A percentile compares a stretch with the other conserved stretches of the same genome.
phyloP scores from a whole-genome alignment of 2,113 vertebrate species.

The Siniperca chuatsi region DNA sequence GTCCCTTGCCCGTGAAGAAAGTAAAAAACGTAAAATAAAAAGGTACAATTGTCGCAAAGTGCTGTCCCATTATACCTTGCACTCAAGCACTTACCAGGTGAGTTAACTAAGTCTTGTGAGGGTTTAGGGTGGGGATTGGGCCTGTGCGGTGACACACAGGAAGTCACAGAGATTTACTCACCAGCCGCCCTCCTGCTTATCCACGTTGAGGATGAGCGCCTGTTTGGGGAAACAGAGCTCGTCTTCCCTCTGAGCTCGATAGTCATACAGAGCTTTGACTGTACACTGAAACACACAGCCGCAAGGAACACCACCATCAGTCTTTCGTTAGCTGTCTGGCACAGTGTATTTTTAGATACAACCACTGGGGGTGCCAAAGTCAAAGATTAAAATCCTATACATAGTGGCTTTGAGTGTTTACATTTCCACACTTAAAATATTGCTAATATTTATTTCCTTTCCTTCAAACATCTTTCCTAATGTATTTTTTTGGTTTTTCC shows the following conservation, averaged over 20 bases:
- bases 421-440: neutral
- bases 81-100: no score
- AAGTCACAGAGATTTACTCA: constrained; percentile 66
- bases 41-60: no score
- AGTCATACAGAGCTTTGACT: constrained; percentile 91
- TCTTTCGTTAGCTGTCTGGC: neutral
- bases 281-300: constrained; percentile 82
- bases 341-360: neutral
- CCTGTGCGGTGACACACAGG: neutral
- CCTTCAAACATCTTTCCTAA: neutral
- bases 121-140: no score
- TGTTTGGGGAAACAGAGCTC: constrained; percentile 93
- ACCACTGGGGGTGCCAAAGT: neutral
- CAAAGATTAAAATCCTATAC: neutral
- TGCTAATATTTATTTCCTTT: no score
- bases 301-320: neutral
- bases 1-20: no score
- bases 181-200: constrained; percentile 91
- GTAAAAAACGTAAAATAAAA: no score
- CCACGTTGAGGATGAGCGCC: constrained; percentile 89
- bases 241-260: constrained; percentile 90
- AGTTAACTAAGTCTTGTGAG: no score
- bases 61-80: no score
- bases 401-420: neutral
- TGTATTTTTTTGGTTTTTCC: neutral